These are phyloP conservation scores for Ochotona curzoniae DNA, from an alignment of 2,113 vertebrate genomes.

Conservation along the genomic window DNA sequence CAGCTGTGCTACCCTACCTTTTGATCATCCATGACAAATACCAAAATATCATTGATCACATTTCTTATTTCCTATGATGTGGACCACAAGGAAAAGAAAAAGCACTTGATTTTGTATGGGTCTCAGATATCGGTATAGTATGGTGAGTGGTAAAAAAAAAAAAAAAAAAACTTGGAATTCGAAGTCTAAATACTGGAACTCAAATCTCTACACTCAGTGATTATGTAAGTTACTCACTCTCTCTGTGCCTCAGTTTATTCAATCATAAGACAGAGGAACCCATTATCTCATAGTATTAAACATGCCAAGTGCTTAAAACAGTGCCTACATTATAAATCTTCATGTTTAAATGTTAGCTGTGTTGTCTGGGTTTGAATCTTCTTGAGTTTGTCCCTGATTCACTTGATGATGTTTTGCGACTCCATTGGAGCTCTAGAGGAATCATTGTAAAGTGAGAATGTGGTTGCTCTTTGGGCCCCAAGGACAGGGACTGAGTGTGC, in stretches of 20 bases:
- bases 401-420: background rate
- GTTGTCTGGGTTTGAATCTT: background rate
- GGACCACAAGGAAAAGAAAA: background rate
- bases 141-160: background rate
- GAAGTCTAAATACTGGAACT: background rate
- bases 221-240: background rate
- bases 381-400: background rate
- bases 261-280: background rate
- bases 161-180: slow-evolving; percentile 20
- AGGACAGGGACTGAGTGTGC: background rate
- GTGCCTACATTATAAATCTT: background rate
- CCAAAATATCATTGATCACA: background rate
- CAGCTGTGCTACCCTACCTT: background rate
- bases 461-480: background rate
- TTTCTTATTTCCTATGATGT: background rate
- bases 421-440: background rate
- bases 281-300: background rate
- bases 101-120: background rate
- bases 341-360: background rate
- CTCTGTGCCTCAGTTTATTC: slow-evolving; percentile 7
- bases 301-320: background rate
- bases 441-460: background rate
- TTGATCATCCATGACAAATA: background rate
- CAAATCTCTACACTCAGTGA: background rate
- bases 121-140: background rate